Base-by-base conservation (phyloP, 2,888 invertebrate genomes). In the Drosophila lutescens region DNA sequence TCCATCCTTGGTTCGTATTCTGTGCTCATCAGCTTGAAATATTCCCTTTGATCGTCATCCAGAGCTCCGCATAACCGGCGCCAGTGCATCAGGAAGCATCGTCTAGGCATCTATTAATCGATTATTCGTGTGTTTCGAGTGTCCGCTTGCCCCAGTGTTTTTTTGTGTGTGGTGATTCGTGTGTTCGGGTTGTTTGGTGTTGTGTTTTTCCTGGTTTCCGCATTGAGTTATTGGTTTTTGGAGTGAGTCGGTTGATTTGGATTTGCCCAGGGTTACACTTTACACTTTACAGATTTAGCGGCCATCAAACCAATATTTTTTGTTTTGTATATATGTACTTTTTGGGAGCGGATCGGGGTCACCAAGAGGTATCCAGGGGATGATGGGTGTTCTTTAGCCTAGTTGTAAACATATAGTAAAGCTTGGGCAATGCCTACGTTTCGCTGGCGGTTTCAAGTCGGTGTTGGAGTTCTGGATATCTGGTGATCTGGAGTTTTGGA, bases 361-460 rank as follows among this genome's bases (percentile, higher is more conserved):
- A 47, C 53, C 41, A 40, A 26, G 50, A 41, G 34, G 53, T 20
- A 17, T 50, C 50, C 50, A 15, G 43, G 71, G 36, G 13, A 17
- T 41, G 26, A 36, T 44, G 71, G 51, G 47, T 61, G 61, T 41
- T 32, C 54, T 55, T 63, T 70, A 70, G 70, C 70, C 66, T 70
- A 56, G 50, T 50, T 47, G 26, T 69, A 66, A 55, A 67, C 72
- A 68, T 20, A 60, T 51, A 59, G 43, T 60, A 51, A 68, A 68
- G 72, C 72, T 71, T 44, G 43, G 54, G 30, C 54, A 74, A 74
- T 71, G 70, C 57, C 68, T 74, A 72, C 72, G 56, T 75, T 77
- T 74, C 46, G 47, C 44, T 56, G 50, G 67, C 61, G 66, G 34
- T 53, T 36, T 49, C 17, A 17, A 7, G n/a, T 43, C 32, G 44